Evolutionary conservation across 1,140 invertebrate genomes (phyloP).

Genomic region (Drosophila nasuta): DNA sequence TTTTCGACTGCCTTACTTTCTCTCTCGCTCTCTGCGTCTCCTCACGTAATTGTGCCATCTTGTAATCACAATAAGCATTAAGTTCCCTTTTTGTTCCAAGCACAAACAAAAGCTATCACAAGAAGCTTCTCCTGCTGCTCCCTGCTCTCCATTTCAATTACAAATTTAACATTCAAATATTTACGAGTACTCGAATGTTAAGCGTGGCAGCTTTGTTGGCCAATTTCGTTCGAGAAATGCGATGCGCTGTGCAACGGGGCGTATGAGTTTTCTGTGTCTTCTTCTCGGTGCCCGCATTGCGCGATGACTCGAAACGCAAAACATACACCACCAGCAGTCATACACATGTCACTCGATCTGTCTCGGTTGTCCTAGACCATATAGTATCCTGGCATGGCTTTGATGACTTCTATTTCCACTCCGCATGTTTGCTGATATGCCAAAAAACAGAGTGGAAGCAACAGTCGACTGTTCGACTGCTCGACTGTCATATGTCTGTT

Average conservation of each 20-base stretch:
- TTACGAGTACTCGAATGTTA: slow-evolving; percentile 45
- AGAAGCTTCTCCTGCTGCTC: neutral
- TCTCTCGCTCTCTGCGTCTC: neutral
- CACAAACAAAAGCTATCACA: slow-evolving; percentile 22
- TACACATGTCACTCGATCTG: slow-evolving; percentile 36
- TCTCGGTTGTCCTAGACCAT: slow-evolving; percentile 22
- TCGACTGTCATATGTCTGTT: neutral
- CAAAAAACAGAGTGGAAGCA: slow-evolving; percentile 11
- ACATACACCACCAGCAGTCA: slow-evolving; percentile 20
- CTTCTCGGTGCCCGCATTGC: slow-evolving; percentile 38
- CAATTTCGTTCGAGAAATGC: slow-evolving; percentile 33
- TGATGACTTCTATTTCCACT: slow-evolving; percentile 30
- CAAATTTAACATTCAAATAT: slow-evolving; percentile 57
- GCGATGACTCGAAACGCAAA: slow-evolving; percentile 60
- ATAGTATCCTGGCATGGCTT: slow-evolving; percentile 41
- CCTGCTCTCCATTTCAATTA: slow-evolving; percentile 61
- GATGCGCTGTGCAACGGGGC: slow-evolving; percentile 66
- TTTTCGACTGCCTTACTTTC: slow-evolving; percentile 1
- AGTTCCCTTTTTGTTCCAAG: slow-evolving; percentile 15
- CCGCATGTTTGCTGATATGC: slow-evolving; percentile 7
- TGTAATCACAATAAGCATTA: slow-evolving; percentile 48
- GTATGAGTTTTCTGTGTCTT: slow-evolving; percentile 56
- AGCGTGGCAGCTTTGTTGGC: slow-evolving; percentile 44
- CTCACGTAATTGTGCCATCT: slow-evolving; percentile 22
- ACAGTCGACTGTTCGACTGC: slow-evolving; percentile 5